Evolutionary conservation across 2,888 invertebrate genomes (phyloP), one percentile per base, ranked within the genome.

Genomic region (Eupsilia transversa): DNA sequence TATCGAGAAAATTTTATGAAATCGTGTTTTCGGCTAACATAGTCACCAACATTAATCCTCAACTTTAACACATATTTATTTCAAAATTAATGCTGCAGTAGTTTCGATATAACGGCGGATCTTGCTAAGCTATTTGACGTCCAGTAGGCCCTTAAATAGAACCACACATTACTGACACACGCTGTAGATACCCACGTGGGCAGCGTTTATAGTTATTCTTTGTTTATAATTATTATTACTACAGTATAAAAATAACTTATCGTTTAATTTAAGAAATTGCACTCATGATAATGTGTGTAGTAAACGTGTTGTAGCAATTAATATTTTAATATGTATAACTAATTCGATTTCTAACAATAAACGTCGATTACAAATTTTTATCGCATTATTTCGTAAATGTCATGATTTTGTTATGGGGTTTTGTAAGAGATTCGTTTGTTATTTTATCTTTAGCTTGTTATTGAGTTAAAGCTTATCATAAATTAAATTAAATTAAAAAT

Each of bases 351-450:
- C 56, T 23, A 33, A 30, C 14, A 74, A 61, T 49, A 43, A 43
- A 60, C 71, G 46, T 49, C 60, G 67, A 80, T 82, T 72, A 73
- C 72, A 70, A 41, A 70, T 76, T 72, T 46, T 66, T 72, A 83
- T 74, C 60, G 80, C 67, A 70, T 80, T 72, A 59, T 68, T 77
- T 74, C 71, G 38, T 68, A 67, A 74, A 79, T 75, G 68, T 80
- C 76, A 81, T 61, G 49, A 66, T 72, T 79, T 73, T 66, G 65
- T n/a, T 74, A 74, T 66, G 74, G 35, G 2, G 20, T 79, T 71
- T 60, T 27, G 74, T 9, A 71, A 77, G n/a, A 49, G 10, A 59
- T 49, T 54, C 9, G 14, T 10, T 12, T 52, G 41, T 30, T 17
- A 30, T 54, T 46, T 27, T 43, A 23, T 41, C 23, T 23, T 43